Evolutionary conservation across 2,797 vertebrate genomes (phyloP), one percentile per base, ranked within the genome.

Genomic region (Rhinophrynus dorsalis): DNA sequence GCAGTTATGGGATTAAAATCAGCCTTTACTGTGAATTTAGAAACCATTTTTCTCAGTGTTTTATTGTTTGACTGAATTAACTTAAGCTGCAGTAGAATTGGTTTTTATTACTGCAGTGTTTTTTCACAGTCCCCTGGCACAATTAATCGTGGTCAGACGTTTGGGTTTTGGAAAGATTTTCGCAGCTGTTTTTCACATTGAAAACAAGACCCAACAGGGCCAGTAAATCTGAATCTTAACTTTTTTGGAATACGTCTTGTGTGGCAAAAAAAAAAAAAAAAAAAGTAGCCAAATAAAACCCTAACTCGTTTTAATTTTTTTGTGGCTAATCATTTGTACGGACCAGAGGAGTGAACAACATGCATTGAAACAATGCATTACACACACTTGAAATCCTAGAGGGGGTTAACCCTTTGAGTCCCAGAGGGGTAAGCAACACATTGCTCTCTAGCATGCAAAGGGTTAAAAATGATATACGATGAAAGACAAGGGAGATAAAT

Each of bases 211-310:
- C 17, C 7, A 65, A 47, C 15, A 73, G 37, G 32, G 32, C 68
- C 73, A 76, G 37, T 76, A 76, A 81, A 69, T 66, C 9, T 44
- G 27, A 33, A 68, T 47, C 61, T 69, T 68, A 57, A 35, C 37
- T n/a, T 4, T 74, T 68, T 77, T 75, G 35, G 77, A 79, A 77
- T 57, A 70, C 76, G 74, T 74, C 32, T 73, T 64, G 57, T 32
- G 54, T 67, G 68, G 74, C 45, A 78, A 79, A 70, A 51, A 27
- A 68, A 66, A 71, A 69, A 6, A 13, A 42, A 47, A 18, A 30
- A 30, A 30, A 30, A 9, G 29, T 32, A 57, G 42, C 38, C 63
- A 11, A n/a, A n/a, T n/a, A n/a, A n/a, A n/a, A n/a, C n/a, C n/a
- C n/a, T n/a, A n/a, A n/a, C n/a, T n/a, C n/a, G n/a, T n/a, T n/a